Evolutionary conservation across 37 sponge, comb jelly and placozoan species (phyloP).

Genomic region (Ianthella basta): DNA sequence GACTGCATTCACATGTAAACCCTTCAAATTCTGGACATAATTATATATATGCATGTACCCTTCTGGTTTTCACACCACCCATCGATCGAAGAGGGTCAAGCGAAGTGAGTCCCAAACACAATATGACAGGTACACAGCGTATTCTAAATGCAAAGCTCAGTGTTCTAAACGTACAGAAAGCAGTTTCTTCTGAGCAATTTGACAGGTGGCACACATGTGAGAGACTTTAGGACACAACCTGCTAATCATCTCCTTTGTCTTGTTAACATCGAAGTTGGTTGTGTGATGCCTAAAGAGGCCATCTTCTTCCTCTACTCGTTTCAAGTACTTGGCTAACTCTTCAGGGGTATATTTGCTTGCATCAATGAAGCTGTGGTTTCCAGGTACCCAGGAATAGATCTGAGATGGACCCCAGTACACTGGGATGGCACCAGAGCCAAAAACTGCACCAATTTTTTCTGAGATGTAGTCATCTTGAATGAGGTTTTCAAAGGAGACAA

Average conservation of each 20-base stretch:
- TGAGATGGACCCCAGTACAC: neutral
- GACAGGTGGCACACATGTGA: no score
- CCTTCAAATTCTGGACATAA: no score
- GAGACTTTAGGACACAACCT: neutral
- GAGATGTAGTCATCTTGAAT: slow-evolving; percentile 1
- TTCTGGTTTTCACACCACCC: no score
- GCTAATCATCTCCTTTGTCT: neutral
- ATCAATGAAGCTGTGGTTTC: slow-evolving; percentile 9
- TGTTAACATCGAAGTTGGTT: neutral
- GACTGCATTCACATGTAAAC: no score
- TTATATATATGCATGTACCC: no score
- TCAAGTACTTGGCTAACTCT: neutral
- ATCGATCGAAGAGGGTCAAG: no score
- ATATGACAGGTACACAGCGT: no score
- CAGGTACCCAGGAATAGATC: neutral
- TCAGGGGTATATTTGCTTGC: neutral
- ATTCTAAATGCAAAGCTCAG: no score
- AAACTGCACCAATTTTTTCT: neutral
- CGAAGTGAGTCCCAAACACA: no score
- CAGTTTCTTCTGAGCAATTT: no score
- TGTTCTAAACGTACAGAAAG: no score
- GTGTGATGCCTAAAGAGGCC: neutral
- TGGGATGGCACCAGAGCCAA: neutral
- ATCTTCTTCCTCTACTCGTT: neutral
- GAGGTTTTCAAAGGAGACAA: neutral